Base-by-base conservation (phyloP, 2,797 vertebrate genomes). In the Peromyscus aztecus region DNA sequence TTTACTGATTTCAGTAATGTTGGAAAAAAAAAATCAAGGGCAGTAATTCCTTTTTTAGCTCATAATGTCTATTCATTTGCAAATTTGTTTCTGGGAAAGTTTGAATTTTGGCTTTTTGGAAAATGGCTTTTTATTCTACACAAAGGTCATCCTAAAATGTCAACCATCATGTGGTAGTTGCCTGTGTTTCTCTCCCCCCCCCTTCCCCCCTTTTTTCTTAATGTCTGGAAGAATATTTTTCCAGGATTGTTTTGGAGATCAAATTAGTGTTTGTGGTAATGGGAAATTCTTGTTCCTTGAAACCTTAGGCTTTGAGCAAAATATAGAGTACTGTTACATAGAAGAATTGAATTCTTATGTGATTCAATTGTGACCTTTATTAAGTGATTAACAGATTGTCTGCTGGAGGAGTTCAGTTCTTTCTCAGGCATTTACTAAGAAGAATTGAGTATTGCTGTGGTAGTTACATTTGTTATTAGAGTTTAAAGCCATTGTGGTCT, bases 21-120 rank as follows among this genome's bases (percentile, higher is more conserved):
- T 96, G 97, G 80, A 55, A 46, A 89, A 76, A 76, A 90, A 5
- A 14, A 90, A 67, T 67, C 96, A 84, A 95, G 83, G 23, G 29
- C 97, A 96, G 71, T 84, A 93, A 97, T 94, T 76, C 43, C 83
- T 93, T 96, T 92, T 97, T 87, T 80, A 87, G 94, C 90, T 19
- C 59, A 31, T 94, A 57, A 69, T 96, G 0, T 95, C n/a, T 97
- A 97, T 97, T 94, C 10, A 90, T 94, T 97, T 98, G 80, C 80
- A 86, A 63, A 97, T 98, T 89, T 91, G 75, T 95, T 97, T 97
- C 97, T 98, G 95, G 97, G 96, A 97, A 97, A 92, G 84, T 97
- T 95, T 94, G 90, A 94, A 96, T 75, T 31, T 93, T 97, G 82
- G 78, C 88, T 97, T 97, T 97, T 97, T 90, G 52, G 90, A 89